Evolutionary conservation across 2,888 invertebrate species (phyloP), one percentile per base, ranked within the genome.

Genomic region (Himalopsyche tibetana): DNA sequence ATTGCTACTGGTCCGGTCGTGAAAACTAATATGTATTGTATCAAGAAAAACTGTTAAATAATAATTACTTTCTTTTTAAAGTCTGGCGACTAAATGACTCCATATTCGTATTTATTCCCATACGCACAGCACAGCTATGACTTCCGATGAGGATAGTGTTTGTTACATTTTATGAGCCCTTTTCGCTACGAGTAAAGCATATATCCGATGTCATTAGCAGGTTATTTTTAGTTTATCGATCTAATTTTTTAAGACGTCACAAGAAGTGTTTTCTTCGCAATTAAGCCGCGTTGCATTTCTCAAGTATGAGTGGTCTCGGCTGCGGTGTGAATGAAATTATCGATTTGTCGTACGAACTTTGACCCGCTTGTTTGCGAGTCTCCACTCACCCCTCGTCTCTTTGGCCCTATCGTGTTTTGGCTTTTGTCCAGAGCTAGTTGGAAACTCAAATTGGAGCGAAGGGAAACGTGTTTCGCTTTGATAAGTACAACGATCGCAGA

Each of bases 381-480:
- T 63, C 12, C 28, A 63, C 19, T 63, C 63, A 63, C 63, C 63
- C 63, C 63, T 19, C 63, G 63, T 63, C 63, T n/a, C 56, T 56
- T 63, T 19, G 63, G 63, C 19, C 63, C 63, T 6, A 63, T 63
- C 63, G 63, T 28, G 63, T 63, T 63, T 63, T 63, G 63, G 63
- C 63, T 63, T 63, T 63, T 63, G 63, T 63, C 63, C 63, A 63
- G 63, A 9, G n/a, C 19, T 63, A 19, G 63, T 63, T 63, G 63
- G 63, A 15, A 63, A 63, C 63, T 19, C 63, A 63, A 63, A 63
- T 63, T 19, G 19, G 63, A 63, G 63, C 63, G 28, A 11, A 19
- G 63, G 15, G 63, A 63, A 63, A 63, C 63, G 63, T 63, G 63
- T 63, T 63, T 19, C 63, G 63, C 63, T 19, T 63, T 63, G 63